A percentile compares a stretch with the other conserved stretches of the same genome.
Conservation (phyloP, 1,140 invertebrate species). For the Eriosoma lanigerum region DNA sequence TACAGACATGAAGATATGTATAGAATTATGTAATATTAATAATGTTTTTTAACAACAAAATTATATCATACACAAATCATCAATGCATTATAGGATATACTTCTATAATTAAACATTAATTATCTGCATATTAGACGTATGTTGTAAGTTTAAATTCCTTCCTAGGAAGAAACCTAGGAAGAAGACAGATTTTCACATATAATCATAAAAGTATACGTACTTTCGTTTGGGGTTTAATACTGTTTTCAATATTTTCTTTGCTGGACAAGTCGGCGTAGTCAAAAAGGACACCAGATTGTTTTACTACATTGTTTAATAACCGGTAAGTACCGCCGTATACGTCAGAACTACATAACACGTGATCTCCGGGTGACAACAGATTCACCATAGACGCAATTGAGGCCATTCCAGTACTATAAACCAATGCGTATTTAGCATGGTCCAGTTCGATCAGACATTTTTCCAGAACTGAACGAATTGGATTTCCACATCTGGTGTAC, state of each 20-base stretch:
- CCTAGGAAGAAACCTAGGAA: too few species aligned
- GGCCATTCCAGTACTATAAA: conserved; percentile 88
- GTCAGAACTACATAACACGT: conserved; percentile 88
- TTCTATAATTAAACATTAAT: too few species aligned
- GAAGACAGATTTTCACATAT: too few species aligned
- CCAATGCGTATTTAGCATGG: conserved; percentile 79
- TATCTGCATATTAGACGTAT: too few species aligned
- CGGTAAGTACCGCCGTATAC: conserved; percentile 91
- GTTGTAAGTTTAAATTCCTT: too few species aligned
- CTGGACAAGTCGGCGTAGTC: conserved; percentile 81
- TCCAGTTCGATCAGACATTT: conserved; percentile 87
- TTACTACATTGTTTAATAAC: conserved; percentile 63
- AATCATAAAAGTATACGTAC: conserved; percentile 59
- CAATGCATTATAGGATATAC: too few species aligned
- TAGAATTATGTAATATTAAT: too few species aligned
- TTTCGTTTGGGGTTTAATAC: conserved; percentile 82
- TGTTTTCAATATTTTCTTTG: conserved; percentile 67
- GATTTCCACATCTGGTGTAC: conserved; percentile 93
- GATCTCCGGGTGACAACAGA: conserved; percentile 81
- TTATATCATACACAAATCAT: too few species aligned
- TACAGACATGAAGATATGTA: too few species aligned
- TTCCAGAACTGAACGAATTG: conserved; percentile 86
- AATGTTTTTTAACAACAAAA: too few species aligned
- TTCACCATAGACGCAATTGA: conserved; percentile 75
- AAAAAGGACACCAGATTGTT: conserved; percentile 69